Evolutionary conservation across 2,113 vertebrate species (phyloP), one percentile per base, ranked within the genome.

Genomic region (Varanus komodoensis): DNA sequence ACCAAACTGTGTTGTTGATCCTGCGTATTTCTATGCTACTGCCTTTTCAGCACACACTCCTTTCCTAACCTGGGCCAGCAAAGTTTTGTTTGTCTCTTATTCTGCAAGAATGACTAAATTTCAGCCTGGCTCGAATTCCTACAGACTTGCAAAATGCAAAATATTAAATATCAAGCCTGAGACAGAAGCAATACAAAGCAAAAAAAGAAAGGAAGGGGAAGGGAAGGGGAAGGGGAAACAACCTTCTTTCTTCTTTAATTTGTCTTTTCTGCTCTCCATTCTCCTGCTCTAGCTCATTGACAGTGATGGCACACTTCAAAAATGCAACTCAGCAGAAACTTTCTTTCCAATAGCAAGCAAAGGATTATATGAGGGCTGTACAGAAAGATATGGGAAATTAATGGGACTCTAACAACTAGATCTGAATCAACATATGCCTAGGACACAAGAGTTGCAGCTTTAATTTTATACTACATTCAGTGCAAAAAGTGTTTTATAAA

Each of bases 101-200:
- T 94, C 94, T 93, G 93, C 93, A 94, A 67, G 94, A 95, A 77
- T 82, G 77, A 81, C 67, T 29, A 90, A 82, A 90, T 89, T 92
- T 89, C 81, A 95, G 38, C 38, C 81, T 90, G 61, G 52, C 34
- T 95, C 52, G 90, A 91, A 94, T 95, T 94, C 67, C 67, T 27
- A 81, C 93, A 87, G n/a, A 77, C 81, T 94, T 93, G 91, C 82
- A 75, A 92, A 95, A 92, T 93, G 91, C 82, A 75, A 92, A 95
- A 92, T 84, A 86, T 8, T 32, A 21, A 74, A 69, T 12, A 2
- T 82, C 68, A 0, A 0, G 7, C 82, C 74, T 54, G 93, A 44
- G 57, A 86, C 80, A 19, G 48, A 90, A 79, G 81, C 29, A 52
- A 25, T 87, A 86, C 52, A 82, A 67, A 7, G 52, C 68, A 93